These are phyloP conservation scores for Scaptomyza reducta DNA, from an alignment of 2,888 invertebrate species.

Conservation along the genomic window DNA sequence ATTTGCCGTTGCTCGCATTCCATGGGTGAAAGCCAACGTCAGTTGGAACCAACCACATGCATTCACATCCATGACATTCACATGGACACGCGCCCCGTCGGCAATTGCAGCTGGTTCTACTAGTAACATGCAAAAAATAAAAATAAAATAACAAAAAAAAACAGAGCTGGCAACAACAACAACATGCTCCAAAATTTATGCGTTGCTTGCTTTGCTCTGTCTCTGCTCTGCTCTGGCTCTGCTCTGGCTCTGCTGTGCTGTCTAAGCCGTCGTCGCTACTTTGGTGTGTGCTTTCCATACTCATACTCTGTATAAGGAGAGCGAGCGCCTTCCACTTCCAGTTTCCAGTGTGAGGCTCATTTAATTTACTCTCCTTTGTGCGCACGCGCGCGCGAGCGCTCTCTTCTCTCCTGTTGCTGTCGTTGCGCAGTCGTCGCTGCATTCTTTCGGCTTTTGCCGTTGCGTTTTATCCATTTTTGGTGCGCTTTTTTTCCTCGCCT, in stretches of 20 bases:
- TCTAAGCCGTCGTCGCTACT: slow-evolving; percentile 26
- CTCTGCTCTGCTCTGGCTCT: neutral
- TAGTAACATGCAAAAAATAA: slow-evolving; percentile 53
- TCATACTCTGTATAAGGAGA: slow-evolving; percentile 17
- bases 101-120: slow-evolving; percentile 53
- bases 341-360: slow-evolving; percentile 24
- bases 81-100: slow-evolving; percentile 59
- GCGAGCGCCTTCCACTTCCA: slow-evolving; percentile 32
- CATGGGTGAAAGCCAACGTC: slow-evolving; percentile 66
- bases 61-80: slow-evolving; percentile 58
- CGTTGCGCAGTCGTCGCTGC: slow-evolving; percentile 14
- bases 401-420: slow-evolving; percentile 11
- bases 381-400: neutral
- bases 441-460: slow-evolving; percentile 22
- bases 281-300: slow-evolving; percentile 11
- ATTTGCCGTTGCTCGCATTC: slow-evolving; percentile 65
- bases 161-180: slow-evolving; percentile 33
- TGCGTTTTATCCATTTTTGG: slow-evolving; percentile 44
- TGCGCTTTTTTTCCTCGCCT: neutral
- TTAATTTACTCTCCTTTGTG: slow-evolving; percentile 14
- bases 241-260: neutral
- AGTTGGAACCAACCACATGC: slow-evolving; percentile 37
- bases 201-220: slow-evolving; percentile 36
- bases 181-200: slow-evolving; percentile 72
- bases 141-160: slow-evolving; percentile 6